These are phyloP conservation scores for Acropternis orthonyx DNA, from an alignment of 2,797 vertebrate species.

Conservation along the genomic window DNA sequence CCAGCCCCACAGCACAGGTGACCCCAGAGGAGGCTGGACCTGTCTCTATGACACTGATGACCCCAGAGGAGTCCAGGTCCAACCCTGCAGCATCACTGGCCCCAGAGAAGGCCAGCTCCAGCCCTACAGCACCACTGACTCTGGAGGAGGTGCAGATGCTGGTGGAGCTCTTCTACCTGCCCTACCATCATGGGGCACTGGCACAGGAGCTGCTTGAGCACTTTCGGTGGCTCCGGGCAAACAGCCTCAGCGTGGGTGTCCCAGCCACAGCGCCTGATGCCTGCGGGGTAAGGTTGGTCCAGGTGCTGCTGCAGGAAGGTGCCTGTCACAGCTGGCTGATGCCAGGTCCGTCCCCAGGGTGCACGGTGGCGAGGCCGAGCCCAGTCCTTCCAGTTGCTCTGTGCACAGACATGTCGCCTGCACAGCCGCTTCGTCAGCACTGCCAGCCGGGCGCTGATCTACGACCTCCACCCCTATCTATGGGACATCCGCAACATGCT, in stretches of 20 bases:
- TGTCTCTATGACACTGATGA: rapidly evolving
- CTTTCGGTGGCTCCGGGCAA: conserved; percentile 83
- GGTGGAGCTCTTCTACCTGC: conserved; percentile 86
- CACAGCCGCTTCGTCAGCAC: conserved; percentile 82
- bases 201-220: conserved; percentile 82
- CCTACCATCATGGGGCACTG: conserved; percentile 81
- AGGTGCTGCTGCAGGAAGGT: rapidly evolving
- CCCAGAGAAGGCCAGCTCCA: neutral
- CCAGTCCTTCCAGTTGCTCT: conserved; percentile 76
- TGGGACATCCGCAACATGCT: conserved; percentile 87
- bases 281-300: conserved; percentile 71
- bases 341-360: conserved; percentile 17
- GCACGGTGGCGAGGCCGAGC: conserved; percentile 78
- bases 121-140: conserved; percentile 40
- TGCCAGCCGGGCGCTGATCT: conserved; percentile 80
- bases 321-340: rapidly evolving
- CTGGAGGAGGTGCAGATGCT: conserved; percentile 81
- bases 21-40: neutral
- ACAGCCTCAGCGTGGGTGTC: conserved; percentile 80
- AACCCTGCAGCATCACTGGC: rapidly evolving
- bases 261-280: conserved; percentile 64
- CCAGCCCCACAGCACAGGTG: rapidly evolving
- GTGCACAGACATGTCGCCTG: conserved; percentile 77
- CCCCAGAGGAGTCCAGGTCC: neutral
- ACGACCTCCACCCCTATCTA: conserved; percentile 88